These are phyloP conservation scores for Actias luna DNA, from an alignment of 2,888 invertebrate genomes.

Conservation along the genomic window DNA sequence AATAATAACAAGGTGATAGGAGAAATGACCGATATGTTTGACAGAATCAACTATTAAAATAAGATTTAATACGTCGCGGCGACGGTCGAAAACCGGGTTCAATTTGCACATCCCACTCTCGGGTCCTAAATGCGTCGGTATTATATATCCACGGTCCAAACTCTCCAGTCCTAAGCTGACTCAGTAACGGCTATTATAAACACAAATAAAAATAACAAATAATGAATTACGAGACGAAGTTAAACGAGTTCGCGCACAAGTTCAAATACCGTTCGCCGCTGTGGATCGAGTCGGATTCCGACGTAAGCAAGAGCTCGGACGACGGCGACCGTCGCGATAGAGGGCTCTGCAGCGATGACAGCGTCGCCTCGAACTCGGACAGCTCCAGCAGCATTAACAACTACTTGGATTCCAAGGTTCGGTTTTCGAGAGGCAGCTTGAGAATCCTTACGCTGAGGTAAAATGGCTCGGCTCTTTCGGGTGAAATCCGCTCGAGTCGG, in stretches of 20 bases:
- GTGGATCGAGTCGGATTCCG: constrained; percentile 77
- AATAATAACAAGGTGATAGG: no score
- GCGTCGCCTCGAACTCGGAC: constrained; percentile 53
- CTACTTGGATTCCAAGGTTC: constrained; percentile 72
- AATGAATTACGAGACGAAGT: constrained; percentile 41
- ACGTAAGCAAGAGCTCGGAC: constrained; percentile 49
- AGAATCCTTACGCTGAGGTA: no score
- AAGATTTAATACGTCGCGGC: no score
- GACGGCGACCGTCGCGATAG: constrained; percentile 36
- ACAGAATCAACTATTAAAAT: no score
- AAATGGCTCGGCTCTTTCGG: no score
- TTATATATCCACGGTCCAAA: constrained; percentile 67
- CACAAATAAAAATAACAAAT: constrained; percentile 32
- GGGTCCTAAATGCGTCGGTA: constrained; percentile 57
- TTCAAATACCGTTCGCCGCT: constrained; percentile 76
- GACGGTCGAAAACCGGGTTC: constrained; percentile 22
- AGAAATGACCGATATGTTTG: no score
- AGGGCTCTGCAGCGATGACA: constrained; percentile 57
- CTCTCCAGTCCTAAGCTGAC: neutral
- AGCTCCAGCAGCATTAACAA: constrained; percentile 75
- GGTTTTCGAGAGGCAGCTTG: no score
- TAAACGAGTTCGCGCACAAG: constrained; percentile 67
- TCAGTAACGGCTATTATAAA: neutral
- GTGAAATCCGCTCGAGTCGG: no score
- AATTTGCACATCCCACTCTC: constrained; percentile 37